These are phyloP conservation scores for Bucorvus abyssinicus DNA, from an alignment of 2,797 vertebrate species.

Conservation along the genomic window DNA sequence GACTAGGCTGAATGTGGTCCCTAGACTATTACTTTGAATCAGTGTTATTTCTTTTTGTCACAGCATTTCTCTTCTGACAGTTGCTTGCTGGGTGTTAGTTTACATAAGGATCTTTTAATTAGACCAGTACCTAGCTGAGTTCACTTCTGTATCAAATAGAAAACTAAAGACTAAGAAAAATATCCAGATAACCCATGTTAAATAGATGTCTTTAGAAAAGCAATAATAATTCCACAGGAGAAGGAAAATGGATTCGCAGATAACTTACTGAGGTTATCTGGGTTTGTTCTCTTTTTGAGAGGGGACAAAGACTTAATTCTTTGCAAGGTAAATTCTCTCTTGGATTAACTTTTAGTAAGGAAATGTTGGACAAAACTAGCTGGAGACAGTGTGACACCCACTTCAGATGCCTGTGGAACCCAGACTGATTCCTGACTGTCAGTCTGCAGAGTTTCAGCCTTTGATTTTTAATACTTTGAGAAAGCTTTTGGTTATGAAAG, in stretches of 20 bases:
- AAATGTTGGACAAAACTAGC: not conserved
- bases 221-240: not conserved
- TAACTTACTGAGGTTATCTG: not conserved
- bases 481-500: not conserved
- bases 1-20: not conserved
- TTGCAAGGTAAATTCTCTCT: not conserved
- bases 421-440: not conserved
- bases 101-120: not conserved
- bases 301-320: not conserved
- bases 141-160: not conserved
- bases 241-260: not conserved
- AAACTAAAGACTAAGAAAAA: not conserved
- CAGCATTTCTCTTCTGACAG: not conserved
- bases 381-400: not conserved
- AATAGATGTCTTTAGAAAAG: not conserved
- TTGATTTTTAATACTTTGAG: not conserved
- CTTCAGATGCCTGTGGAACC: not conserved
- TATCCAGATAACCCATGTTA: not conserved
- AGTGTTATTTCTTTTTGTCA: not conserved
- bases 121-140: not conserved
- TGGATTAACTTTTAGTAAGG: not conserved
- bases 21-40: not conserved
- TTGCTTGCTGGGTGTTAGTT: not conserved
- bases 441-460: not conserved
- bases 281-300: not conserved